phyloP scores from a whole-genome alignment of 2,888 invertebrate species.

The Drosophila mulleri region DNA sequence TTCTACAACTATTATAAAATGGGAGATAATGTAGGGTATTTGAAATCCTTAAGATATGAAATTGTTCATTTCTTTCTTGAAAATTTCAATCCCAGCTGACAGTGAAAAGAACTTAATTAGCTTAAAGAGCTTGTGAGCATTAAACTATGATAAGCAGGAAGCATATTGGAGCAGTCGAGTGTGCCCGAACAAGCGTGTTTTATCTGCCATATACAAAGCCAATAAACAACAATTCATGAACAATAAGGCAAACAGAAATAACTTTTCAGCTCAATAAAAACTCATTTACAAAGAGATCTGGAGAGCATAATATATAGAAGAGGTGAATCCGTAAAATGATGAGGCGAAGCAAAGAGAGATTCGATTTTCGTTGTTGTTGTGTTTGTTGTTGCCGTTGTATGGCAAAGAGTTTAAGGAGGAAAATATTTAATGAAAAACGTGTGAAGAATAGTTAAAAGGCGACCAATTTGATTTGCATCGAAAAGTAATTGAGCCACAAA shows the following conservation, averaged over 20 bases:
- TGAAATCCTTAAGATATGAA: neutral
- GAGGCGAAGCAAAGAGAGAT: slow-evolving; percentile 48
- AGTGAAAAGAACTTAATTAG: slow-evolving; percentile 8
- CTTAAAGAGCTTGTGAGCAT: slow-evolving; percentile 3
- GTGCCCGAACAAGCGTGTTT: slow-evolving; percentile 1
- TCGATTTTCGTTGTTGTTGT: slow-evolving; percentile 1
- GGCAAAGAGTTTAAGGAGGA: slow-evolving; percentile 31
- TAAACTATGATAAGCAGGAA: slow-evolving; percentile 2
- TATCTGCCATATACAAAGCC: slow-evolving; percentile 3
- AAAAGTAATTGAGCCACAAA: slow-evolving; percentile 81
- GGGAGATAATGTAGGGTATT: slow-evolving; percentile 1
- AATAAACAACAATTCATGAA: slow-evolving; percentile 67
- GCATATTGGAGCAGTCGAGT: slow-evolving; percentile 4
- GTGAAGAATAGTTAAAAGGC: slow-evolving; percentile 81
- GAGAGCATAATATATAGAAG: slow-evolving; percentile 20
- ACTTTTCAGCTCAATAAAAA: slow-evolving; percentile 68
- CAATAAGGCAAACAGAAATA: slow-evolving; percentile 70
- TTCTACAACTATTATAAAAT: no score
- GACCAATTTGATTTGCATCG: slow-evolving; percentile 82
- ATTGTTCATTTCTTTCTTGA: neutral
- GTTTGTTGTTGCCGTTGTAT: slow-evolving; percentile 13
- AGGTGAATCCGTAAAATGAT: slow-evolving; percentile 58
- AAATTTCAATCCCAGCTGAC: neutral
- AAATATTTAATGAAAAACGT: slow-evolving; percentile 78
- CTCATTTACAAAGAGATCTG: slow-evolving; percentile 57